A percentile compares a stretch with the other conserved stretches of the same genome.
These are phyloP conservation scores for Eupithecia insigniata DNA, from an alignment of 2,888 invertebrate species.

Conservation along the genomic window DNA sequence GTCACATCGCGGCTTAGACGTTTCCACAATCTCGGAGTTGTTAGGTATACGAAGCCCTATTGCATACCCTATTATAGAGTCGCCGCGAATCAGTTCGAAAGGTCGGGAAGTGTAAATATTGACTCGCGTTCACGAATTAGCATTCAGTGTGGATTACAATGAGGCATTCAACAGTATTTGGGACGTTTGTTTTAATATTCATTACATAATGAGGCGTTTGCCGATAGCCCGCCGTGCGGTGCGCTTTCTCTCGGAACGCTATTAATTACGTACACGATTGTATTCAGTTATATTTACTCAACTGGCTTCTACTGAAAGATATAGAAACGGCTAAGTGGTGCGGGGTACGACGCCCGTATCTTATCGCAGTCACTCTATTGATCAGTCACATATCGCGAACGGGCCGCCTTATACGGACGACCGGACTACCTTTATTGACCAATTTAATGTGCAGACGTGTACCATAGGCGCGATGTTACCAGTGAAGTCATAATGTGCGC, in stretches of 20 bases:
- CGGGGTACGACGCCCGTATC: constrained; percentile 74
- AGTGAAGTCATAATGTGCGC: constrained; percentile 82
- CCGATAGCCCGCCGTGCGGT: constrained; percentile 63
- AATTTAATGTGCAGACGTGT: constrained; percentile 76
- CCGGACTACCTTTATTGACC: constrained; percentile 79
- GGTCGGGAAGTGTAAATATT: constrained; percentile 54
- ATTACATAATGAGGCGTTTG: constrained; percentile 78
- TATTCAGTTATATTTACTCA: constrained; percentile 80
- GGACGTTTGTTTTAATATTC: constrained; percentile 79
- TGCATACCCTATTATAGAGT: constrained; percentile 51
- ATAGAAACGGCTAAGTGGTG: constrained; percentile 76
- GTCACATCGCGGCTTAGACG: constrained; percentile 46
- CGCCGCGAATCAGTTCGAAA: constrained; percentile 47
- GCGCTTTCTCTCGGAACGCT: constrained; percentile 79
- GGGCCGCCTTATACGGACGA: constrained; percentile 78
- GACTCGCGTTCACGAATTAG: constrained; percentile 47
- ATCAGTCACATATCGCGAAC: constrained; percentile 81
- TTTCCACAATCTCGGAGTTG: constrained; percentile 54
- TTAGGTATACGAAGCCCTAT: constrained; percentile 48
- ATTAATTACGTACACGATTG: constrained; percentile 78
- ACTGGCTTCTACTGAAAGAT: constrained; percentile 79
- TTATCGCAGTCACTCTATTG: constrained; percentile 80
- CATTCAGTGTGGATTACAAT: constrained; percentile 56
- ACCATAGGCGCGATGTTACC: constrained; percentile 74
- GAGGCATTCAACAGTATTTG: constrained; percentile 66